phyloP scores from a whole-genome alignment of 1,140 invertebrate genomes.

The Choristoneura fumiferana region DNA sequence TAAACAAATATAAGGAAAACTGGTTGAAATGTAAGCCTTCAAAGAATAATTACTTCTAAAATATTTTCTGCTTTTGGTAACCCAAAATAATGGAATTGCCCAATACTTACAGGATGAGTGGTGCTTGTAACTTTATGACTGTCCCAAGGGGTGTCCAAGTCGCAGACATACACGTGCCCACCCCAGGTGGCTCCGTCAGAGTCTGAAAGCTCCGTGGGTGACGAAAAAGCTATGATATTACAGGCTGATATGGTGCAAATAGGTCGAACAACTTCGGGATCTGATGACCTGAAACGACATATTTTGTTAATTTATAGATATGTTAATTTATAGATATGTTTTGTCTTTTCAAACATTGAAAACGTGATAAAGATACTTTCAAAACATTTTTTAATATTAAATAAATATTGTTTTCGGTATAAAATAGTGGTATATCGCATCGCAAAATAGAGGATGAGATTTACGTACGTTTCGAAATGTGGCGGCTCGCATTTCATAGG shows the following conservation, averaged over 20 bases:
- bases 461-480: slow-evolving; percentile 76
- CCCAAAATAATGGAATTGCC: too few species aligned
- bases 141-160: slow-evolving; percentile 92
- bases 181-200: slow-evolving; percentile 83
- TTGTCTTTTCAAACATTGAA: too few species aligned
- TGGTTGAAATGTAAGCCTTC: too few species aligned
- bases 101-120: slow-evolving; percentile 59
- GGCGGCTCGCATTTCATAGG: slow-evolving; percentile 72
- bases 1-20: too few species aligned
- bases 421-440: too few species aligned
- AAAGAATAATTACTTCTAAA: too few species aligned
- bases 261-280: slow-evolving; percentile 74
- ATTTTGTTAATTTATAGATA: neutral
- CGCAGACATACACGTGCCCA: slow-evolving; percentile 91
- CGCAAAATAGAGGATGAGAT: neutral
- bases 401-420: neutral
- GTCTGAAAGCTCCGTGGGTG: slow-evolving; percentile 84
- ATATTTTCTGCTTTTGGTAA: too few species aligned
- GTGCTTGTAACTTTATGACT: slow-evolving; percentile 83
- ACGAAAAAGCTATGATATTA: slow-evolving; percentile 91
- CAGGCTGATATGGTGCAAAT: slow-evolving; percentile 86
- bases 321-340: too few species aligned
- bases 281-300: slow-evolving; percentile 54
- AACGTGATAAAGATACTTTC: neutral
- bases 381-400: neutral